Evolutionary conservation across 1,140 invertebrate species (phyloP).

Genomic region (Trialeurodes vaporariorum): DNA sequence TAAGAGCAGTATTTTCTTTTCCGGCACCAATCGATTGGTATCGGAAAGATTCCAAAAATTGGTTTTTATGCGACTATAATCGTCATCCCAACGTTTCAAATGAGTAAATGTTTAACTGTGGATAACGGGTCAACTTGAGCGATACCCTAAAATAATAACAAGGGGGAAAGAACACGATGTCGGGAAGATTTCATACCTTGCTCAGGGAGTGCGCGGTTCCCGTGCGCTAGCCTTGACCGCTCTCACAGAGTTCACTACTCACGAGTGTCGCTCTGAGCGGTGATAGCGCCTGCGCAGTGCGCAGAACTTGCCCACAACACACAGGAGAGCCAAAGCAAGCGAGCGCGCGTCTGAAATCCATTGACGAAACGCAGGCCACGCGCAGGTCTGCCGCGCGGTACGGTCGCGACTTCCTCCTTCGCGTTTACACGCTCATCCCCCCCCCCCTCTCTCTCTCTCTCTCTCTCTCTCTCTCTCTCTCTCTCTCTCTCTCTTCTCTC

Average conservation of each 20-base stretch:
- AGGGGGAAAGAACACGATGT: too few species aligned
- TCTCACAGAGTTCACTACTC: background rate
- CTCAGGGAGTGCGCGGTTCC: background rate
- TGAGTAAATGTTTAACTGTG: too few species aligned
- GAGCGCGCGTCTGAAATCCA: background rate
- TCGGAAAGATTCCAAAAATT: too few species aligned
- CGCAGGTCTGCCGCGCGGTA: too few species aligned
- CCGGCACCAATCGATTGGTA: too few species aligned
- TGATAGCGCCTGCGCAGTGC: background rate
- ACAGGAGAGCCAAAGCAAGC: too few species aligned
- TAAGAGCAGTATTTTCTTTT: too few species aligned
- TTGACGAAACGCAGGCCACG: background rate
- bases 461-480: background rate
- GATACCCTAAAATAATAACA: too few species aligned
- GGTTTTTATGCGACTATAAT: too few species aligned
- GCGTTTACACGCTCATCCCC: background rate
- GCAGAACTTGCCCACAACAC: background rate
- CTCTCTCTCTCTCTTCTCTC: background rate
- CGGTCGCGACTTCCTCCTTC: background rate
- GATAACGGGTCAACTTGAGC: too few species aligned
- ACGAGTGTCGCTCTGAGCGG: background rate
- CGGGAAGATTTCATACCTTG: background rate
- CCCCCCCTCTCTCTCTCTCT: background rate
- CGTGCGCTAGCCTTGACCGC: background rate
- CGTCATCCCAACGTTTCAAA: too few species aligned